Evolutionary conservation across 2,113 vertebrate genomes (phyloP).

Genomic region (Meles meles): DNA sequence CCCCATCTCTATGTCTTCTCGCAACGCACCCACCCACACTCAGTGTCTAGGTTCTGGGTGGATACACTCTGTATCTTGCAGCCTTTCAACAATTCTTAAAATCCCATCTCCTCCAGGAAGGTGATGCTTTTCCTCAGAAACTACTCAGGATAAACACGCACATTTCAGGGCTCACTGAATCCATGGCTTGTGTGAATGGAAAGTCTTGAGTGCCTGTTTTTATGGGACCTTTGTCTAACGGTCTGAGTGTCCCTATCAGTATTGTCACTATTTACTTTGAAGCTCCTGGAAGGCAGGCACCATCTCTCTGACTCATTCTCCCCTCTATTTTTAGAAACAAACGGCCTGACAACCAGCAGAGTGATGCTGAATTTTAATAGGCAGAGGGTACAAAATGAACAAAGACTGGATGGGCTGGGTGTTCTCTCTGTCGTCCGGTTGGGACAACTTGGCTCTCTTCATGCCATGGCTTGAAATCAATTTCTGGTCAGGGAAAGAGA

Average conservation of each 20-base stretch:
- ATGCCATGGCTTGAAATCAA: not conserved
- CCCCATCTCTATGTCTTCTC: not conserved
- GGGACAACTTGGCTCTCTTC: not conserved
- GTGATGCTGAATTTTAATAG: constrained; percentile 18
- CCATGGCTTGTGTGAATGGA: not conserved
- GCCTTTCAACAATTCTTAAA: not conserved
- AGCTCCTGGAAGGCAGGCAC: constrained; percentile 50
- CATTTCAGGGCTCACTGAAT: not conserved
- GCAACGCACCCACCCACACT: fast-evolving
- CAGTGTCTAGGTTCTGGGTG: not conserved
- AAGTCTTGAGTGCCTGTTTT: constrained; percentile 34
- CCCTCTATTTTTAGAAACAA: constrained; percentile 60
- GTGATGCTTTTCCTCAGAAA: not conserved
- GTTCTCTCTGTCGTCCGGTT: not conserved
- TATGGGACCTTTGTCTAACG: not conserved
- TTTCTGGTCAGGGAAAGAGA: not conserved
- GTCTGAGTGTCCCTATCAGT: not conserved
- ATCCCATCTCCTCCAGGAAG: not conserved
- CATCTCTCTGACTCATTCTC: constrained; percentile 45
- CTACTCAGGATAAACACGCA: not conserved
- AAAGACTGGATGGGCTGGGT: not conserved
- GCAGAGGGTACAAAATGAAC: not conserved
- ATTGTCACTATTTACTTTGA: constrained; percentile 46
- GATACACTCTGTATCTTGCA: not conserved
- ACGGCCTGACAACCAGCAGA: constrained; percentile 3